Evolutionary conservation across 2,888 invertebrate genomes (phyloP).

Genomic region (Dasypogon diadema): DNA sequence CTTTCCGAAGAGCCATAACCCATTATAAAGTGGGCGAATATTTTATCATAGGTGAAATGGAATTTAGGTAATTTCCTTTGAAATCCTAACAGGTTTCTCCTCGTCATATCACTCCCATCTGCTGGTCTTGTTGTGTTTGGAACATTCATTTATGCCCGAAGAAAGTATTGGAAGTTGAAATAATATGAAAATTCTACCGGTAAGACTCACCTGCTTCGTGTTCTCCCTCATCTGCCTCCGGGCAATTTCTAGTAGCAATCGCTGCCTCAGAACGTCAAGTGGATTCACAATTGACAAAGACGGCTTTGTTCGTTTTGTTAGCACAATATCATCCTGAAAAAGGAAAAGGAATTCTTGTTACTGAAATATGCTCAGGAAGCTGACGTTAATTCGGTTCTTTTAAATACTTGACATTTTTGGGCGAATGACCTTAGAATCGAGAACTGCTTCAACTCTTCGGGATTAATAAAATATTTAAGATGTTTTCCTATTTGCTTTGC

Average conservation of each 20-base stretch:
- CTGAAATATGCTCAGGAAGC: background rate
- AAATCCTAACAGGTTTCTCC: background rate
- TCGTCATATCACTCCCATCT: background rate
- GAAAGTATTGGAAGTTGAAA: background rate
- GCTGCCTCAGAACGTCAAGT: slow-evolving; percentile 85
- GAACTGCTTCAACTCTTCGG: too few relatives aligned
- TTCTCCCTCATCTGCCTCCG: slow-evolving; percentile 85
- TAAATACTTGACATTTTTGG: background rate
- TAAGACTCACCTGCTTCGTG: slow-evolving; percentile 72
- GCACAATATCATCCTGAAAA: slow-evolving; percentile 67
- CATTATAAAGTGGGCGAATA: background rate
- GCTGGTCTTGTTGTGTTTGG: background rate
- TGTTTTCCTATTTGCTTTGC: too few relatives aligned
- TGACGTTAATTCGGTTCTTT: slow-evolving; percentile 9
- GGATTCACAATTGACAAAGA: slow-evolving; percentile 89
- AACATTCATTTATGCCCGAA: background rate
- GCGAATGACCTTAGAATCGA: background rate
- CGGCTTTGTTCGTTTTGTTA: slow-evolving; percentile 75
- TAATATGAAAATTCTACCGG: background rate
- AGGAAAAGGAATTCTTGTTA: background rate
- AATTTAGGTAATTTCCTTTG: background rate
- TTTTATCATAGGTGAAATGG: too few relatives aligned
- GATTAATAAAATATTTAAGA: too few relatives aligned
- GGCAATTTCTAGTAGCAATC: slow-evolving; percentile 84
- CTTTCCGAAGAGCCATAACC: background rate